Evolutionary conservation across 2,888 invertebrate species (phyloP).

Genomic region (Noctua janthina): DNA sequence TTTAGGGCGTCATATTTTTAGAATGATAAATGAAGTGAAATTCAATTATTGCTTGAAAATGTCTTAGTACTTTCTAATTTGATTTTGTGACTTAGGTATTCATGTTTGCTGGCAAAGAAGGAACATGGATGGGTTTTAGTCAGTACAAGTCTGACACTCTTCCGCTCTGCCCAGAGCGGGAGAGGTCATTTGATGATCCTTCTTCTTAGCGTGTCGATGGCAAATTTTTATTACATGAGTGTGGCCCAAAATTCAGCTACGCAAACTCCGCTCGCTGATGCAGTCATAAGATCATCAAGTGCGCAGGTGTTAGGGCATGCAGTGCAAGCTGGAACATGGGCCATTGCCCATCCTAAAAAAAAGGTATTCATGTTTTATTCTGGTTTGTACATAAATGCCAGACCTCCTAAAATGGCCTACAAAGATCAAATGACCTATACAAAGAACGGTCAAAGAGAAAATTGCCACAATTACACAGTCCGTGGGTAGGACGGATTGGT

Average conservation of each 20-base stretch:
- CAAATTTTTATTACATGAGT: too few species aligned
- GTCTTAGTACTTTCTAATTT: background rate
- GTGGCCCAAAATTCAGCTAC: too few species aligned
- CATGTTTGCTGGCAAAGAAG: background rate
- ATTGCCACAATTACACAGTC: constrained; percentile 49
- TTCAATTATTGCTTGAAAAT: background rate
- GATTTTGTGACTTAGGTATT: background rate
- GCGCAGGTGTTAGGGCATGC: too few species aligned
- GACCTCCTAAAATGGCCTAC: background rate
- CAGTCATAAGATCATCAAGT: too few species aligned
- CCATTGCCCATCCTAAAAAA: too few species aligned
- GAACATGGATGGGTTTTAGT: too few species aligned
- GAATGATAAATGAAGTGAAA: constrained; percentile 14
- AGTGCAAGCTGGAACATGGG: too few species aligned
- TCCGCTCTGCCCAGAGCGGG: too few species aligned
- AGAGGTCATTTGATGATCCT: too few species aligned
- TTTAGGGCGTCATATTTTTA: constrained; percentile 24
- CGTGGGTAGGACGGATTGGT: constrained; percentile 9
- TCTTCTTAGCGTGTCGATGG: too few species aligned
- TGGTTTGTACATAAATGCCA: background rate
- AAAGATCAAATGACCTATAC: constrained; percentile 20
- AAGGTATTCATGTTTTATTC: background rate
- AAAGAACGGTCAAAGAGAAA: constrained; percentile 43
- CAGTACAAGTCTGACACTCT: too few species aligned
- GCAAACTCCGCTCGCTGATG: too few species aligned